Conservation (phyloP, 2,888 invertebrate species). For the Clostera curtula region DNA sequence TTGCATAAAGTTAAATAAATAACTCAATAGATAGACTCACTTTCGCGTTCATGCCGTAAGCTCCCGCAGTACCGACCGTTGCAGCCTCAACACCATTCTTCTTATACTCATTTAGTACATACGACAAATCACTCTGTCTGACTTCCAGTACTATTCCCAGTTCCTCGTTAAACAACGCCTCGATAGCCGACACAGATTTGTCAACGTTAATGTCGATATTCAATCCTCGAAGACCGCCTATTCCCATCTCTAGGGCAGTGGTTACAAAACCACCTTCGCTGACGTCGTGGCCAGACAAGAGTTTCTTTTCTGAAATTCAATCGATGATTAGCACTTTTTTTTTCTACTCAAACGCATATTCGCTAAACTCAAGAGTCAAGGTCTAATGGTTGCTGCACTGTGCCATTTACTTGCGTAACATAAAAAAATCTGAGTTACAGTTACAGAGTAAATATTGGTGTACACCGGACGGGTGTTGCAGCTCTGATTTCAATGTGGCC, state of each 20-base stretch:
- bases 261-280: conserved; percentile 97
- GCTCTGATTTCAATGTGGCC: too few species aligned
- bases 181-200: conserved; percentile 69
- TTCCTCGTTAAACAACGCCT: conserved; percentile 89
- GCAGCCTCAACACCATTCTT: conserved; percentile 76
- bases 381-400: too few species aligned
- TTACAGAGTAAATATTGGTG: not conserved
- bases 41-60: conserved; percentile 79
- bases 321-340: too few species aligned
- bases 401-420: too few species aligned
- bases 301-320: conserved; percentile 74
- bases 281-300: conserved; percentile 93
- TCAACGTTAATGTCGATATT: conserved; percentile 73
- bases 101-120: conserved; percentile 77
- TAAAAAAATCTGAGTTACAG: conserved; percentile 6
- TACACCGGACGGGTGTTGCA: not conserved
- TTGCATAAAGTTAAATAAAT: not conserved
- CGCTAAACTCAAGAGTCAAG: too few species aligned
- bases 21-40: too few species aligned
- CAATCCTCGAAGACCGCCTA: conserved; percentile 91
- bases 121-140: conserved; percentile 61
- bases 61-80: conserved; percentile 79
- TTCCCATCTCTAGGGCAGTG: conserved; percentile 95
- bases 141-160: conserved; percentile 90
- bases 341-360: too few species aligned